Base-by-base conservation (phyloP, 2,888 invertebrate species). In the Disparrhopalites patrizii region DNA sequence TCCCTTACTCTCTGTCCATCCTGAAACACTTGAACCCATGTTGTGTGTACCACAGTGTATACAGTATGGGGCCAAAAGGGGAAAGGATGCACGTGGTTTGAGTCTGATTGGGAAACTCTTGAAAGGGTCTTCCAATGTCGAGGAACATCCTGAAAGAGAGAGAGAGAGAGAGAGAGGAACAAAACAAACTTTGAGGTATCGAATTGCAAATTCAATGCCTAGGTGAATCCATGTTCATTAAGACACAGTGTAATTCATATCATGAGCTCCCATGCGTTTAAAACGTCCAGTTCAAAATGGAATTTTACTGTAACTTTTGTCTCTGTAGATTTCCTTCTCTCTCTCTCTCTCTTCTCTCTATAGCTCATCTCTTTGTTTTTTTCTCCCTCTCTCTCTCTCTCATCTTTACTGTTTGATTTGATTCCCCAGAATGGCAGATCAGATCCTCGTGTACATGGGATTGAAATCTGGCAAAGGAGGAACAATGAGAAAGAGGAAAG, bases 101-200 rank as follows among this genome's bases (percentile, higher is more conserved):
- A n/a, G n/a, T n/a, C n/a, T n/a, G n/a, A n/a, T n/a, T n/a, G n/a
- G n/a, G n/a, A n/a, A n/a, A n/a, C n/a, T n/a, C n/a, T n/a, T n/a
- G n/a, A n/a, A n/a, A n/a, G n/a, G n/a, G n/a, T n/a, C n/a, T n/a
- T n/a, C n/a, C n/a, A n/a, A n/a, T n/a, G n/a, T n/a, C n/a, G n/a
- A n/a, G n/a, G n/a, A n/a, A n/a, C n/a, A n/a, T n/a, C n/a, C n/a
- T n/a, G n/a, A n/a, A n/a, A n/a, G n/a, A n/a, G n/a, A n/a, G n/a
- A n/a, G n/a, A n/a, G n/a, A n/a, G n/a, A n/a, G n/a, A n/a, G n/a
- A n/a, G n/a, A n/a, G 43, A 3, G 4, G 43, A 20, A 33, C 36
- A 61, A 52, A 61, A 33, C 51, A 31, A 61, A 61, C 61, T 61
- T 61, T 61, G 51, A 31, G 51, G 61, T 61, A 61, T 61, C 61